A percentile compares a stretch with the other conserved stretches of the same genome.
These are phyloP conservation scores for Sanderia malayensis DNA, from an alignment of 30 jellyfish, hydroid and myxozoan genomes.

Conservation along the genomic window DNA sequence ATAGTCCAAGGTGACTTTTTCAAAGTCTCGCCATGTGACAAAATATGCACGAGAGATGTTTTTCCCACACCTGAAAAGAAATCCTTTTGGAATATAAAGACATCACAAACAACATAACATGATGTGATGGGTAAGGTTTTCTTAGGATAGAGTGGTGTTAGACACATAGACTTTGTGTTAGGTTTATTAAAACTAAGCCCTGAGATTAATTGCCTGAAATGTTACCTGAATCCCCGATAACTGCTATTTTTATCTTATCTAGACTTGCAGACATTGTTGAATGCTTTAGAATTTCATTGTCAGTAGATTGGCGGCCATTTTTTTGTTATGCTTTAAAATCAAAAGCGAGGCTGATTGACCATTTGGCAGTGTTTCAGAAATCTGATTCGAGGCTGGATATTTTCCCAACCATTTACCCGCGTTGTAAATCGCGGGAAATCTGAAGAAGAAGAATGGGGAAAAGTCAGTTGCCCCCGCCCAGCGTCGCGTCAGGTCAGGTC, in stretches of 20 bases:
- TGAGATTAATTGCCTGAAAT: neutral
- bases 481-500: too few species aligned
- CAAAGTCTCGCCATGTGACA: conserved; percentile 64
- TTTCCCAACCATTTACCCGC: too few species aligned
- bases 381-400: too few species aligned
- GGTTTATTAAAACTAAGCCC: neutral
- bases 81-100: neutral
- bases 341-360: neutral
- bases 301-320: neutral
- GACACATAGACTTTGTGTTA: too few species aligned
- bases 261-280: conserved; percentile 74
- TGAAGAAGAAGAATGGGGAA: too few species aligned
- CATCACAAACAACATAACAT: too few species aligned
- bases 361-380: too few species aligned
- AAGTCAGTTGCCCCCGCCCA: too few species aligned
- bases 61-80: conserved; percentile 84
- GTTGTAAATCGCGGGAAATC: too few species aligned
- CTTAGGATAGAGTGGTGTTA: neutral
- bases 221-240: conserved; percentile 89
- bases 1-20: conserved; percentile 85
- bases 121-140: neutral
- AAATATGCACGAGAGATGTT: conserved; percentile 78
- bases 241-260: conserved; percentile 73
- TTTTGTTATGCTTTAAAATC: neutral
- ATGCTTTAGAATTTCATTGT: neutral